These are phyloP conservation scores for Forbesichthys papilliferus DNA, from an alignment of 2,113 vertebrate genomes.

Conservation along the genomic window DNA sequence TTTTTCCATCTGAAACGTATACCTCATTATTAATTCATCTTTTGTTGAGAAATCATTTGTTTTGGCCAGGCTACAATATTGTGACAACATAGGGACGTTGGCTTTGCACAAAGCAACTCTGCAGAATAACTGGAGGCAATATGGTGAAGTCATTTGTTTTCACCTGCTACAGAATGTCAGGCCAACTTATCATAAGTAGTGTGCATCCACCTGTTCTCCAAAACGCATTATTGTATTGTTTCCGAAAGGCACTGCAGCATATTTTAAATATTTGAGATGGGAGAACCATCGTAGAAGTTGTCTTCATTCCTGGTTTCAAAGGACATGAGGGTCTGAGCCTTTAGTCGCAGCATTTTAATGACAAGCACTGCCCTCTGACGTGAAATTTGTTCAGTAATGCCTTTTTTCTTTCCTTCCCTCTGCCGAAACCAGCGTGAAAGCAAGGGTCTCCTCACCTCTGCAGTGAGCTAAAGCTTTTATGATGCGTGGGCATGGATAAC, in stretches of 20 bases:
- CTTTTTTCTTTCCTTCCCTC: slow-evolving; percentile 37
- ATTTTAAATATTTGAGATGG: slow-evolving; percentile 47
- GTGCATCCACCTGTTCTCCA: slow-evolving; percentile 53
- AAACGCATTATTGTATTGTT: slow-evolving; percentile 48
- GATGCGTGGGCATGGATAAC: slow-evolving; percentile 60
- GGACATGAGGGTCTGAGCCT: slow-evolving; percentile 12
- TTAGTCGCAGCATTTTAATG: slow-evolving; percentile 30
- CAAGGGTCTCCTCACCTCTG: slow-evolving; percentile 41
- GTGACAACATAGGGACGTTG: slow-evolving; percentile 48
- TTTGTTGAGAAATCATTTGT: slow-evolving; percentile 45
- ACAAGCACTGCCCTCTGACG: slow-evolving; percentile 5
- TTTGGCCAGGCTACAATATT: slow-evolving; percentile 63
- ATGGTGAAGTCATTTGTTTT: slow-evolving; percentile 64
- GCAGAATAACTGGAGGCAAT: slow-evolving; percentile 59
- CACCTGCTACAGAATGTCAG: slow-evolving; percentile 47
- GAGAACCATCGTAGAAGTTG: neutral
- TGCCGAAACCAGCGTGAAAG: slow-evolving; percentile 31
- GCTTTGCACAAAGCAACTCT: slow-evolving; percentile 68
- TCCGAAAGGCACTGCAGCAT: slow-evolving; percentile 34
- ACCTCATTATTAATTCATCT: slow-evolving; percentile 38
- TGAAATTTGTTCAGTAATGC: slow-evolving; percentile 37
- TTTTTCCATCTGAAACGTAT: slow-evolving; percentile 17
- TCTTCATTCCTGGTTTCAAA: slow-evolving; percentile 19
- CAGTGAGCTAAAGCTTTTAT: slow-evolving; percentile 42
- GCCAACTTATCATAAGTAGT: slow-evolving; percentile 52